Evolutionary conservation across 2,888 invertebrate genomes (phyloP), one percentile per base, ranked within the genome.

Genomic region (Iphiclides podalirius): DNA sequence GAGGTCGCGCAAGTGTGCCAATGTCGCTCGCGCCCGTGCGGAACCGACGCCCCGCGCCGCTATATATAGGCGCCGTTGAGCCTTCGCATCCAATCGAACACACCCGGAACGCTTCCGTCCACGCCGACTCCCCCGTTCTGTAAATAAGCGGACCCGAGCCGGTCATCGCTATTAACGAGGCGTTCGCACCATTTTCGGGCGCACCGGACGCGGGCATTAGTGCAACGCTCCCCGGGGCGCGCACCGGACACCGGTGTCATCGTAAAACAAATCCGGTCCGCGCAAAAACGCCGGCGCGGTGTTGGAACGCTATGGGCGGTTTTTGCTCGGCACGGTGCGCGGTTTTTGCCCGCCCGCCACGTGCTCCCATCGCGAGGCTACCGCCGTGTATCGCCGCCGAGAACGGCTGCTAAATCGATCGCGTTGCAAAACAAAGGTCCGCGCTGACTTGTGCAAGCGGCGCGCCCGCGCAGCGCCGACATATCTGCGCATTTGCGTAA

Each of bases 371-470:
- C n/a, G n/a, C n/a, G n/a, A n/a, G n/a, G n/a, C n/a, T n/a, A n/a
- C n/a, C n/a, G n/a, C n/a, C n/a, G n/a, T n/a, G n/a, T n/a, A n/a
- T n/a, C n/a, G n/a, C n/a, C n/a, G n/a, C n/a, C n/a, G n/a, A n/a
- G n/a, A n/a, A n/a, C n/a, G 75, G 79, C 80, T 82, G 80, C 86
- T 86, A 84, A 87, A 85, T 84, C 84, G 85, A 87, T 84, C 82
- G 72, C 72, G 83, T 88, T 88, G 87, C 87, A 87, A 88, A 88
- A 88, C 88, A 88, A 88, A 88, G 88, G 87, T 88, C n/a, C 87
- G 85, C 79, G 76, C 82, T 86, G 79, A 84, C 87, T 87, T 87
- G 88, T 87, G 87, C 83, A 88, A 87, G 85, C 85, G 81, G 81
- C 81, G 81, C 84, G 84, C 79, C 79, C 75, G 80, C 79, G 73